Evolutionary conservation across 2,797 vertebrate species (phyloP).

Genomic region (Cynopterus sphinx): DNA sequence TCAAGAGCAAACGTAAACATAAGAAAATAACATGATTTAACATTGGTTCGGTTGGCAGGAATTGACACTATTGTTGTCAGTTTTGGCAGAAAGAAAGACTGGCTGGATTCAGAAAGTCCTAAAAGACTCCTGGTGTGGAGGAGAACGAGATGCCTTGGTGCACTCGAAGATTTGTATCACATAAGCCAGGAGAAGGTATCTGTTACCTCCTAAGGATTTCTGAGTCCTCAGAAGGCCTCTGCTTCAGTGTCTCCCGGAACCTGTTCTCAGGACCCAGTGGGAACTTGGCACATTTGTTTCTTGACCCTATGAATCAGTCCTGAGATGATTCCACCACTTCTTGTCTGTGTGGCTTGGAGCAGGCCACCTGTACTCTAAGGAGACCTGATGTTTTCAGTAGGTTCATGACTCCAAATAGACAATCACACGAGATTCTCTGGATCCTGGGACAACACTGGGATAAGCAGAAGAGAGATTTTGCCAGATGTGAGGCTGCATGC

Average conservation of each 20-base stretch:
- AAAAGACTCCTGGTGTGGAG: neutral
- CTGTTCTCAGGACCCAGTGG: neutral
- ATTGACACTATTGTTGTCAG: neutral
- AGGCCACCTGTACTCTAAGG: neutral
- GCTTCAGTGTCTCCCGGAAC: neutral
- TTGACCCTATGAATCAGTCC: neutral
- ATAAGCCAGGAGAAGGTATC: neutral
- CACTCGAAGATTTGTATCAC: neutral
- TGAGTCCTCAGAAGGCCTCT: neutral
- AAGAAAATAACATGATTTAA: neutral
- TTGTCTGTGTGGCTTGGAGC: neutral
- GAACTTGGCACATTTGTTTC: neutral
- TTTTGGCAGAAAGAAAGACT: slow-evolving; percentile 45
- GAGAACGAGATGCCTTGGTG: neutral
- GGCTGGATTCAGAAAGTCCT: neutral
- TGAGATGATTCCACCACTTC: neutral
- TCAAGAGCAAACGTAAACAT: neutral
- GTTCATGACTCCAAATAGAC: neutral
- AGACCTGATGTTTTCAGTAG: neutral
- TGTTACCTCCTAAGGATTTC: neutral
- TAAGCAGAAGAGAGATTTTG: neutral
- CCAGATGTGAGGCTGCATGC: neutral
- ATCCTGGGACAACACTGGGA: neutral
- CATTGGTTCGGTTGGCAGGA: neutral
- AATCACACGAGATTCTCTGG: neutral